Conservation (phyloP, 2,888 invertebrate species). For the Drosophila acutilabella region DNA sequence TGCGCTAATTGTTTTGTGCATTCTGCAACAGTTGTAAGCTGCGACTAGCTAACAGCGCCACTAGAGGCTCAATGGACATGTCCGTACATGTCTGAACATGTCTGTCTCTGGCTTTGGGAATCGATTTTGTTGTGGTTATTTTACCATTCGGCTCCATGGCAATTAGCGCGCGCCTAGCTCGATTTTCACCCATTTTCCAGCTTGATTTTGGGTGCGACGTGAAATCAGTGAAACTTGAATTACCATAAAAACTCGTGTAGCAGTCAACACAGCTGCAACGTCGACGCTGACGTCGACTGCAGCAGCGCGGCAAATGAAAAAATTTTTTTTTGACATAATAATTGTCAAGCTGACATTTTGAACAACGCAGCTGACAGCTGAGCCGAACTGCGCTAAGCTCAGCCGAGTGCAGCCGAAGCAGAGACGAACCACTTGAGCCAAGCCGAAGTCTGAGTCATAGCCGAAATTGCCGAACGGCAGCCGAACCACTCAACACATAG, state of each 20-base stretch:
- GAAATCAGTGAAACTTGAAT: constrained; percentile 80
- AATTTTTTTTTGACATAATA: constrained; percentile 78
- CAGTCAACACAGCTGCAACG: constrained; percentile 76
- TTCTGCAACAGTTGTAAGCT: constrained; percentile 44
- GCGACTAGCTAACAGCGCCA: constrained; percentile 23
- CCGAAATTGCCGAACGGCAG: constrained; percentile 9
- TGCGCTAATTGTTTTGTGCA: constrained; percentile 75
- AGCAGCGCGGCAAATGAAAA: constrained; percentile 58
- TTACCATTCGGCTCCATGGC: constrained; percentile 31
- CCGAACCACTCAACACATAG: constrained; percentile 2
- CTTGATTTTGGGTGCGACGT: constrained; percentile 68
- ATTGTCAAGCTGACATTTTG: constrained; percentile 83
- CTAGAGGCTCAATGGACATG: constrained; percentile 15
- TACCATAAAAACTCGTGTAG: constrained; percentile 80
- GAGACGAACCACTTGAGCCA: constrained; percentile 16
- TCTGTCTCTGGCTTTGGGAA: constrained; percentile 15
- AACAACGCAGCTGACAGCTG: constrained; percentile 82
- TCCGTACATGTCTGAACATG: constrained; percentile 31
- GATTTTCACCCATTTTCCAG: constrained; percentile 58
- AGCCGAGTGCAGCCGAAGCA: not conserved
- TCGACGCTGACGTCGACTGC: constrained; percentile 21
- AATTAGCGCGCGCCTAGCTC: constrained; percentile 71
- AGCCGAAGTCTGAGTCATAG: constrained; percentile 2
- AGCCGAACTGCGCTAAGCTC: constrained; percentile 17
- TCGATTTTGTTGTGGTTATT: constrained; percentile 2